These are phyloP conservation scores for Acrobasis consociella DNA, from an alignment of 2,888 invertebrate genomes.

Conservation along the genomic window DNA sequence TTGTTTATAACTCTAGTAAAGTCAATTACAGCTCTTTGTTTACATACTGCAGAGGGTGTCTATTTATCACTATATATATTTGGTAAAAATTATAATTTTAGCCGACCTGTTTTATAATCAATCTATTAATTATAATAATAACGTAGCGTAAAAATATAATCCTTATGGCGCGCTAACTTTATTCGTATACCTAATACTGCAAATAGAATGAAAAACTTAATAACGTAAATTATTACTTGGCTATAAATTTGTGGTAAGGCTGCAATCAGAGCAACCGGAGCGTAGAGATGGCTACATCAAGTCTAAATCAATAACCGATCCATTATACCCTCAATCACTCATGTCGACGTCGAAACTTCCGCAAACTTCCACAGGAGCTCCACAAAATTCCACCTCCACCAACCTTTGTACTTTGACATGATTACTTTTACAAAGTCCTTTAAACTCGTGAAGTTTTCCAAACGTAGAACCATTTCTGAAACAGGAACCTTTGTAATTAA, in stretches of 20 bases:
- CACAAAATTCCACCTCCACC: constrained; percentile 14
- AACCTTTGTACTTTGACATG: constrained; percentile 19
- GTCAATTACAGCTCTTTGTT: background rate
- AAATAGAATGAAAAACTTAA: too few species aligned
- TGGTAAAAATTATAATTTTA: background rate
- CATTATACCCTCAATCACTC: constrained; percentile 29
- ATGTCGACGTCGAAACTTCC: constrained; percentile 28
- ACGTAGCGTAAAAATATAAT: too few species aligned
- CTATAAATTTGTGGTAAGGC: background rate
- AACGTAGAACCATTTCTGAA: constrained; percentile 18
- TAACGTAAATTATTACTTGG: too few species aligned
- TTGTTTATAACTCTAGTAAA: background rate
- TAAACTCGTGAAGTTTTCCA: background rate
- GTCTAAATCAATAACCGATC: constrained; percentile 27
- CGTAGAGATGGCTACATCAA: constrained; percentile 1
- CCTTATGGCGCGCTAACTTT: too few species aligned
- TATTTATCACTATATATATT: background rate
- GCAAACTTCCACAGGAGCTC: constrained; percentile 11
- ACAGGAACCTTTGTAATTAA: constrained; percentile 13
- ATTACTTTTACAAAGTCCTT: constrained; percentile 10
- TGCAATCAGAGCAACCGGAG: background rate
- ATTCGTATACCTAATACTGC: too few species aligned
- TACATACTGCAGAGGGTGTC: background rate
- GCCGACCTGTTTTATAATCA: too few species aligned
- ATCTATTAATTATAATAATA: too few species aligned